Evolutionary conservation across 2,113 vertebrate genomes (phyloP).

Genomic region (Indri indri): DNA sequence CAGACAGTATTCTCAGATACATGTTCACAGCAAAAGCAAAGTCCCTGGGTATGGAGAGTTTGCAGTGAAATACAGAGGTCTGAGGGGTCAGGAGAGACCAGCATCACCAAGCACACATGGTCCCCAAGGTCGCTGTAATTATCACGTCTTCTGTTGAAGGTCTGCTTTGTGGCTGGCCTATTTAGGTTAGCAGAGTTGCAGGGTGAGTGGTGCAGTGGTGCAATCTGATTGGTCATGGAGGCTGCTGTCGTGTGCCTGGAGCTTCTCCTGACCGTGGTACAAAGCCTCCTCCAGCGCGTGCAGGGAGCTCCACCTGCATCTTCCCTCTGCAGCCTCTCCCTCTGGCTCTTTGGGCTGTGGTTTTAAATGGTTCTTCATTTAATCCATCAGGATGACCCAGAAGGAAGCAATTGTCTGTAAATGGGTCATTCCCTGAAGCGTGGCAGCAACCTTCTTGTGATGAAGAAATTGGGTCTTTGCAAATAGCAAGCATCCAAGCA

Average conservation of each 20-base stretch:
- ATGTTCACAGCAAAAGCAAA: neutral
- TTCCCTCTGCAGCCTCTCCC: neutral
- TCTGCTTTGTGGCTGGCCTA: neutral
- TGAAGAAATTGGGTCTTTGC: slow-evolving; percentile 38
- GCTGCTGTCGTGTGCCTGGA: rapidly evolving
- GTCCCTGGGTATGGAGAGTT: neutral
- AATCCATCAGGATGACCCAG: slow-evolving; percentile 31
- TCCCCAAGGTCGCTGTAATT: neutral
- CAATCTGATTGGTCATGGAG: rapidly evolving
- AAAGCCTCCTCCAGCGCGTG: rapidly evolving
- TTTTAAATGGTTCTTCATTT: slow-evolving; percentile 41
- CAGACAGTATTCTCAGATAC: neutral
- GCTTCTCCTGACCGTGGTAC: neutral
- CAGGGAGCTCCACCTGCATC: neutral
- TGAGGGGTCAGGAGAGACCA: neutral
- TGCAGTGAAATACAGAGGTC: neutral
- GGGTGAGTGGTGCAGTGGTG: neutral
- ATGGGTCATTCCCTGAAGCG: slow-evolving; percentile 56
- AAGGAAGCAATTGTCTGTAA: slow-evolving; percentile 58
- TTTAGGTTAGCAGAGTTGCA: neutral
- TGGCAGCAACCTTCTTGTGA: neutral
- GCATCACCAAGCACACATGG: rapidly evolving
- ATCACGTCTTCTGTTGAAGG: neutral
- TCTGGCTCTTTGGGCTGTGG: neutral
- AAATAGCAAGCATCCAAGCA: neutral